Percentiles rank a stretch among this genome's conserved stretches.
phyloP scores from a whole-genome alignment of 2,888 invertebrate genomes.

The Leptinotarsa tumamoca region DNA sequence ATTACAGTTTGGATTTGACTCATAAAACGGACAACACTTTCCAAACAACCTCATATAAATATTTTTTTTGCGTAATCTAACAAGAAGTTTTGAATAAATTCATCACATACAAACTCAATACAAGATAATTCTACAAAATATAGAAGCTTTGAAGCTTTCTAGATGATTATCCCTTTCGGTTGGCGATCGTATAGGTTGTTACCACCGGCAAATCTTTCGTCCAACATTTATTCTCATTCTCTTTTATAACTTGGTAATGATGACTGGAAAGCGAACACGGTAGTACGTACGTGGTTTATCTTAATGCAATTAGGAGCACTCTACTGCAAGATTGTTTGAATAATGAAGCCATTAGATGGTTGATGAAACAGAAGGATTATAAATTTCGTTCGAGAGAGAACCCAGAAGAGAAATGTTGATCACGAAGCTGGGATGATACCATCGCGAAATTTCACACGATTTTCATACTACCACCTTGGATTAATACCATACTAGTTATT shows the following conservation, averaged over 20 bases:
- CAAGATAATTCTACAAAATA: background rate
- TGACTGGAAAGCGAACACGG: slow-evolving; percentile 8
- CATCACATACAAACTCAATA: background rate
- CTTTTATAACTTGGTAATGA: slow-evolving; percentile 3
- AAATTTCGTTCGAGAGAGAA: slow-evolving; percentile 18
- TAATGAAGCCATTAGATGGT: slow-evolving; percentile 27
- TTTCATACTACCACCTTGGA: slow-evolving; percentile 10
- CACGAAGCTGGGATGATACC: slow-evolving; percentile 23
- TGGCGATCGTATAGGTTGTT: background rate
- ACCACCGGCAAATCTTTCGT: background rate
- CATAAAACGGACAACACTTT: no score
- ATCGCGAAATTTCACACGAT: slow-evolving; percentile 17
- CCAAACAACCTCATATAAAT: no score
- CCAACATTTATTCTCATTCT: background rate
- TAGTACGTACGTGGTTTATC: slow-evolving; percentile 11
- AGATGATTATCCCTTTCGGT: background rate
- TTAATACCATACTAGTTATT: background rate
- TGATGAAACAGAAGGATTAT: slow-evolving; percentile 20
- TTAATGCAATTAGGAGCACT: slow-evolving; percentile 24
- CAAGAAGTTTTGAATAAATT: background rate
- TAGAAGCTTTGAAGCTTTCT: slow-evolving; percentile 20
- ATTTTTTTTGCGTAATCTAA: no score
- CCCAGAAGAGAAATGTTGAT: slow-evolving; percentile 12
- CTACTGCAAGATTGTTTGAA: slow-evolving; percentile 24
- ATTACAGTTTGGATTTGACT: no score